Conservation (phyloP, 2,113 vertebrate species). For the Gnathonemus longibarbis region DNA sequence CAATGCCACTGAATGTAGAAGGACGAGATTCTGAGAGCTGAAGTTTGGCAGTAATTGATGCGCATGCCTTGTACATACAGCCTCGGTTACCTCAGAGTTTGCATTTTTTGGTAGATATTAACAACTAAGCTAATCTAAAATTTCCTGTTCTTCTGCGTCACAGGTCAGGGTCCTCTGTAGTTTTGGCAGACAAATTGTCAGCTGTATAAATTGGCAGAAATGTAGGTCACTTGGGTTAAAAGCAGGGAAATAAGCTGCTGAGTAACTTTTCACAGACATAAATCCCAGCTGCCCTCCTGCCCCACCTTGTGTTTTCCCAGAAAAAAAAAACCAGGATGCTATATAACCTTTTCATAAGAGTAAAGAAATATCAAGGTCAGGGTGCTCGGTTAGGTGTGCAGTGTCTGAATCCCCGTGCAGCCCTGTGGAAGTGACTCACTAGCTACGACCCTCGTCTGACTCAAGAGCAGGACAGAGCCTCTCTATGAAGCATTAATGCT, state of each 20-base stretch:
- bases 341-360: background rate
- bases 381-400: background rate
- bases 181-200: background rate
- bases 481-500: background rate
- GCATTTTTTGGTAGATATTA: background rate
- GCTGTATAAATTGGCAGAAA: background rate
- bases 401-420: background rate
- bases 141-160: background rate
- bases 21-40: background rate
- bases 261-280: background rate
- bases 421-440: conserved; percentile 19
- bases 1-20: background rate
- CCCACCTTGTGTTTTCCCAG: background rate
- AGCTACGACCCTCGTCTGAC: background rate
- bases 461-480: background rate
- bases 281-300: background rate
- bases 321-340: background rate
- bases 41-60: background rate
- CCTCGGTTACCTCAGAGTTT: background rate
- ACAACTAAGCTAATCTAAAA: background rate
- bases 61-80: background rate
- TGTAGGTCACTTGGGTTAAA: background rate
- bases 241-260: background rate
- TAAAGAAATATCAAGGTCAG: background rate
- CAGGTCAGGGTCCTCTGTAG: background rate